phyloP scores from a whole-genome alignment of 2,113 vertebrate species.

The Serilophus lunatus region DNA sequence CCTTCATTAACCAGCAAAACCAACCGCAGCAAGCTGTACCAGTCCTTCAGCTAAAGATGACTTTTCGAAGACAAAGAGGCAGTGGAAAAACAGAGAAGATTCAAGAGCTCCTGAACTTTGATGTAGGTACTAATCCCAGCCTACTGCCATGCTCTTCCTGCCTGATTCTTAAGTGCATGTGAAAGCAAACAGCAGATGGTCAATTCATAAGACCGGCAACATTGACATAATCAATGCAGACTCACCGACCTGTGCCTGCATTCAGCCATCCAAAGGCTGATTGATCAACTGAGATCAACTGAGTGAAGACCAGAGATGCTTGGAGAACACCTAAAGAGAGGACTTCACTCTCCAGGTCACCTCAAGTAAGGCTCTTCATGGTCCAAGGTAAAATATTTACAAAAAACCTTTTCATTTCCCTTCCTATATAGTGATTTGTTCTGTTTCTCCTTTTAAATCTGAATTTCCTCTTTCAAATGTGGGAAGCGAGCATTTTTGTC shows the following conservation, averaged over 20 bases:
- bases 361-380: not conserved
- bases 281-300: not conserved
- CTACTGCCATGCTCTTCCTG: not conserved
- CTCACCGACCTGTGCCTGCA: not conserved
- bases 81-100: not conserved
- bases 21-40: not conserved
- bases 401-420: not conserved
- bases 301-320: not conserved
- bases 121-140: not conserved
- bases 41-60: not conserved
- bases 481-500: not conserved
- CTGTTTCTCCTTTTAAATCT: not conserved
- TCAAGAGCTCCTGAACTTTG: not conserved
- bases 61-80: not conserved
- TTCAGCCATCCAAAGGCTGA: not conserved
- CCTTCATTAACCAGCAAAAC: not conserved
- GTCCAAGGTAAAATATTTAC: not conserved
- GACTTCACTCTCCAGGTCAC: not conserved
- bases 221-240: not conserved
- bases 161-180: not conserved
- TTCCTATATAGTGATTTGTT: not conserved
- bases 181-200: conserved; percentile 2
- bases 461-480: not conserved
- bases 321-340: not conserved
- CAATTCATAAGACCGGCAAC: rapidly evolving